Evolutionary conservation across 2,888 invertebrate species (phyloP).

Genomic region (Apodemia duryi): DNA sequence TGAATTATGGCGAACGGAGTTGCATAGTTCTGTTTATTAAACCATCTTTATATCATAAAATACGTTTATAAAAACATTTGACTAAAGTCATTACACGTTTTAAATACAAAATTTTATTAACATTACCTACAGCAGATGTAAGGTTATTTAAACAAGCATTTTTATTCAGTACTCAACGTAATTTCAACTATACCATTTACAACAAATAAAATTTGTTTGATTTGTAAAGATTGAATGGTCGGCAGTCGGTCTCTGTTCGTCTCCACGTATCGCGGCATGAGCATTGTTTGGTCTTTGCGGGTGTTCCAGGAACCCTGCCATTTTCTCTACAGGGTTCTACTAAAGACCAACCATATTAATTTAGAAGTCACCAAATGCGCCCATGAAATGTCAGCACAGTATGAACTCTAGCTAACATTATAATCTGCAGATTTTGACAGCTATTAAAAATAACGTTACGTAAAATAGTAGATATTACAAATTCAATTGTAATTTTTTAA

Average conservation of each 20-base stretch:
- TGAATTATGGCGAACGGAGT: too few relatives aligned
- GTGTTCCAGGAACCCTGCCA: slow-evolving; percentile 67
- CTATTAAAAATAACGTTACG: slow-evolving; percentile 15
- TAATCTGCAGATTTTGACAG: slow-evolving; percentile 41
- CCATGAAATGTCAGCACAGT: slow-evolving; percentile 53
- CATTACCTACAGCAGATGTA: not conserved
- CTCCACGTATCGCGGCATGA: slow-evolving; percentile 45
- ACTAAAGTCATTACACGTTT: too few relatives aligned
- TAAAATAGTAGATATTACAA: not conserved
- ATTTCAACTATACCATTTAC: slow-evolving; percentile 38
- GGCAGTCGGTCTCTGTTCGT: slow-evolving; percentile 49
- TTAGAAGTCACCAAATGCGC: slow-evolving; percentile 63
- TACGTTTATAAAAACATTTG: too few relatives aligned
- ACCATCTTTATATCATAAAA: too few relatives aligned
- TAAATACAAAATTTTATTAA: too few relatives aligned
- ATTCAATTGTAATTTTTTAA: not conserved
- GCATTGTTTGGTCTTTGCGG: slow-evolving; percentile 67
- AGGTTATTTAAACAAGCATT: slow-evolving; percentile 3
- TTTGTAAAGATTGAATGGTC: slow-evolving; percentile 71
- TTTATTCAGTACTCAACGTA: slow-evolving; percentile 6
- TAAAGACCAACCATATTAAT: slow-evolving; percentile 69
- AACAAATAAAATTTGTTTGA: slow-evolving; percentile 76
- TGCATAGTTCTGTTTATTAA: too few relatives aligned
- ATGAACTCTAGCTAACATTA: slow-evolving; percentile 48
- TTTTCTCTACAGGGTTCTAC: slow-evolving; percentile 70